Evolutionary conservation across 2,113 vertebrate species (phyloP).

Genomic region (Acrocephalus kingi): DNA sequence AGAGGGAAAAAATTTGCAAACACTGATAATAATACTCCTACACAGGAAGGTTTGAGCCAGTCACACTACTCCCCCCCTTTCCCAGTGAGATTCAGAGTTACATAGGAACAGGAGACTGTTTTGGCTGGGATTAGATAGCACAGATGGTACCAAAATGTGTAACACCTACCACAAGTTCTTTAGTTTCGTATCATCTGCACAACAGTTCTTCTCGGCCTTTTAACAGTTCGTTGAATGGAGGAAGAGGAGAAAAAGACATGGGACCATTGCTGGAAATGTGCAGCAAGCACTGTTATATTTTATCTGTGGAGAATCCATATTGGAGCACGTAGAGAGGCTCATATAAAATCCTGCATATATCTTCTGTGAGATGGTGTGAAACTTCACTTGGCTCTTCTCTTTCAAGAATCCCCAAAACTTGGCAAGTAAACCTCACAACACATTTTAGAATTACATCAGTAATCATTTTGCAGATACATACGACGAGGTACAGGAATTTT

Average conservation of each 20-base stretch:
- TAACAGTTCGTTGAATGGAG: conserved; percentile 42
- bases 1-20: conserved; percentile 67
- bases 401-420: conserved; percentile 52
- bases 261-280: conserved; percentile 33
- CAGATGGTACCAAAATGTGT: conserved; percentile 55
- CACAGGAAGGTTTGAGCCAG: conserved; percentile 57
- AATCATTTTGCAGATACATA: conserved; percentile 32
- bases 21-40: conserved; percentile 72
- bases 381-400: conserved; percentile 56
- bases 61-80: conserved; percentile 54
- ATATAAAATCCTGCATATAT: conserved; percentile 48
- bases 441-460: conserved; percentile 49
- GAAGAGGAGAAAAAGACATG: conserved; percentile 40
- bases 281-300: conserved; percentile 43
- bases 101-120: conserved; percentile 28
- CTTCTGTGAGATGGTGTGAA: conserved; percentile 61
- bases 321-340: neutral
- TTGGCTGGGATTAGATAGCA: conserved; percentile 60
- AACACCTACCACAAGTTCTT: conserved; percentile 55
- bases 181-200: conserved; percentile 36
- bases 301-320: conserved; percentile 23
- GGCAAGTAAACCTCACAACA: conserved; percentile 57
- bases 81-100: conserved; percentile 56
- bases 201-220: conserved; percentile 48
- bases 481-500: conserved; percentile 13